A percentile compares a stretch with the other conserved stretches of the same genome.
Evolutionary conservation across 1,140 invertebrate species (phyloP).

Genomic region (Bombus vancouverensis): DNA sequence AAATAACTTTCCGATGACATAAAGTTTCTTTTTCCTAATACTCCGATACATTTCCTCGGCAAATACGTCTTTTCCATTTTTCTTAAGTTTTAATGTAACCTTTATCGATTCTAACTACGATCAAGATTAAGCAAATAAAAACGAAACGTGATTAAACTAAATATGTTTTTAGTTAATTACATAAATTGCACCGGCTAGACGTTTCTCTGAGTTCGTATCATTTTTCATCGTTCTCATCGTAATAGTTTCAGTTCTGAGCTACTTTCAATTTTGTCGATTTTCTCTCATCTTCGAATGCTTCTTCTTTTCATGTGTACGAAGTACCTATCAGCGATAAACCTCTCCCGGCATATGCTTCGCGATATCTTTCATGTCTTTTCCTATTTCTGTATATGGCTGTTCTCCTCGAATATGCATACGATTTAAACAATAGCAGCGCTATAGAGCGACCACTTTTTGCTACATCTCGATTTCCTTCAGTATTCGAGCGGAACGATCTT

Average conservation of each 20-base stretch:
- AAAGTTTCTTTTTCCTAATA: no score
- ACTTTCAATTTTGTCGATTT: neutral
- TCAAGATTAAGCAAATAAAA: neutral
- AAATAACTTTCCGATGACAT: no score
- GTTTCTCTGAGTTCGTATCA: neutral
- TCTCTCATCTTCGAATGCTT: neutral
- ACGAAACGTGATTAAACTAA: neutral
- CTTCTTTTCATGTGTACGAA: neutral
- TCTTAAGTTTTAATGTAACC: neutral
- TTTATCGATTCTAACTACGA: no score
- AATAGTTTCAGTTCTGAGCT: neutral
- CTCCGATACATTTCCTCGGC: no score
- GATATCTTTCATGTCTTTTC: neutral
- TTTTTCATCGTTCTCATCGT: neutral
- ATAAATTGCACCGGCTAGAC: no score
- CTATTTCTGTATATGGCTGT: neutral
- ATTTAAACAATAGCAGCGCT: slow-evolving; percentile 14
- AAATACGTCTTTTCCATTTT: no score
- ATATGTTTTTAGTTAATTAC: no score
- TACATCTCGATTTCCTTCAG: slow-evolving; percentile 1
- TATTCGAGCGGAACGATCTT: neutral
- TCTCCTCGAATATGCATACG: slow-evolving; percentile 3
- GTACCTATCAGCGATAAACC: slow-evolving; percentile 14
- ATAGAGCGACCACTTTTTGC: neutral
- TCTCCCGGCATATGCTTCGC: neutral